Base-by-base conservation (phyloP, 2,113 vertebrate species). In the Oplegnathus fasciatus region DNA sequence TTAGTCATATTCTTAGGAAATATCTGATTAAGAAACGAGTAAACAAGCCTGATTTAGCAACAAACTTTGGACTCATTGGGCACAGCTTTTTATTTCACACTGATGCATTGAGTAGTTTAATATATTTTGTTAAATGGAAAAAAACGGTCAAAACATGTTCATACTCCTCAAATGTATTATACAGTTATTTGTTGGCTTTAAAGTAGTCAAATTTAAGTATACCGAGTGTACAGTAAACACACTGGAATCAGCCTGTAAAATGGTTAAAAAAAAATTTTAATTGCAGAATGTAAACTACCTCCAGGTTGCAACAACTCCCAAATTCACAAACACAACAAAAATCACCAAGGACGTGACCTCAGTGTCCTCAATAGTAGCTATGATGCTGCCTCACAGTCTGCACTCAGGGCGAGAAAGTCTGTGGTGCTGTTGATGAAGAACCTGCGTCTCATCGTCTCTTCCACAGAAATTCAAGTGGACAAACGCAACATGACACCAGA, bases 391-490 rank as follows among this genome's bases (percentile, higher is more conserved):
- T 55, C 1, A 26, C 42, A 72, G 72, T 84, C 58, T 67, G 4
- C n/a, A 14, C 4, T 80, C 2, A 8, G 77, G 46, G 14, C 13
- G 1, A 34, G 14, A 65, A 69, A 61, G 57, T 64, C 34, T 46
- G 22, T 1, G 32, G 0, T 54, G n/a, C 26, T 77, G 44, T 66
- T 10, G 14, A 44, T 10, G n/a, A 73, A 65, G 68, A 77, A 62
- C 6, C 22, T 1, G 57, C 9, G 6, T 54, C 40, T 84, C 42
- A 13, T n/a, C 52, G n/a, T n/a, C n/a, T 75, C 28, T 48, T 14
- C 64, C 32, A 8, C 57, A 69, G 73, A 73, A 82, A 75, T 26
- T 24, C 20, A 62, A 80, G 58, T 14, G 22, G 37, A 60, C n/a
- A 4, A 61, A 71, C 14, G 4, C 60, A 74, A 80, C 71, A 5